A percentile compares a stretch with the other conserved stretches of the same genome.
Conservation (phyloP, 2,797 vertebrate genomes). For the Octomys mimax region DNA sequence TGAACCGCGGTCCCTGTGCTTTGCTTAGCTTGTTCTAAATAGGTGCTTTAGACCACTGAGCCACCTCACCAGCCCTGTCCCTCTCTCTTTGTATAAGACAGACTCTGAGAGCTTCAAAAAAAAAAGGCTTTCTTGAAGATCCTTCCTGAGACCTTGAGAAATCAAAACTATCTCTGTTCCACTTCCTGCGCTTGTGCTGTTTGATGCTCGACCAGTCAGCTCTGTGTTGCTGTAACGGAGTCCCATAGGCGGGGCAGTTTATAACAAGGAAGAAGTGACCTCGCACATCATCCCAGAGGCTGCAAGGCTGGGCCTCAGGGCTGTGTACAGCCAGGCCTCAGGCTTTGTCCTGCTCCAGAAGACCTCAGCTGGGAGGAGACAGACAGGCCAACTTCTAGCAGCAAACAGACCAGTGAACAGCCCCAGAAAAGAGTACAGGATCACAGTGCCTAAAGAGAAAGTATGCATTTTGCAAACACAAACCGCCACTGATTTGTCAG, state of each 20-base stretch:
- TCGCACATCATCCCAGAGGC: too few relatives aligned
- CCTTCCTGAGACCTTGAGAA: neutral
- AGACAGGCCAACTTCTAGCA: neutral
- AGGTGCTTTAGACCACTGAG: too few relatives aligned
- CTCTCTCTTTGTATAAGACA: neutral
- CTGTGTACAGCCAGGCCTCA: too few relatives aligned
- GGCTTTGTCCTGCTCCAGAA: neutral
- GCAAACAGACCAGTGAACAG: neutral
- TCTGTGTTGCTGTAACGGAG: neutral
- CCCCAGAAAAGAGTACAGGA: neutral
- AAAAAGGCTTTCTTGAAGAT: neutral
- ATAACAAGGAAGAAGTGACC: too few relatives aligned
- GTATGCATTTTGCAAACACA: neutral
- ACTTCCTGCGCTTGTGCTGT: neutral
- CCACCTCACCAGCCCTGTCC: too few relatives aligned
- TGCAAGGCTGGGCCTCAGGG: neutral
- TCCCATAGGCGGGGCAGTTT: neutral
- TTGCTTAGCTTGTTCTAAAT: too few relatives aligned
- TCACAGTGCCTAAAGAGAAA: neutral
- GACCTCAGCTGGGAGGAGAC: neutral
- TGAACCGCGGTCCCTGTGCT: too few relatives aligned
- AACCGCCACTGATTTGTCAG: too few relatives aligned
- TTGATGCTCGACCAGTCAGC: neutral
- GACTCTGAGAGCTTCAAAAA: neutral
- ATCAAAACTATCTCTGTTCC: neutral